Evolutionary conservation across 2,113 vertebrate genomes (phyloP), one percentile per base, ranked within the genome.

Genomic region (Triplophysa rosa): DNA sequence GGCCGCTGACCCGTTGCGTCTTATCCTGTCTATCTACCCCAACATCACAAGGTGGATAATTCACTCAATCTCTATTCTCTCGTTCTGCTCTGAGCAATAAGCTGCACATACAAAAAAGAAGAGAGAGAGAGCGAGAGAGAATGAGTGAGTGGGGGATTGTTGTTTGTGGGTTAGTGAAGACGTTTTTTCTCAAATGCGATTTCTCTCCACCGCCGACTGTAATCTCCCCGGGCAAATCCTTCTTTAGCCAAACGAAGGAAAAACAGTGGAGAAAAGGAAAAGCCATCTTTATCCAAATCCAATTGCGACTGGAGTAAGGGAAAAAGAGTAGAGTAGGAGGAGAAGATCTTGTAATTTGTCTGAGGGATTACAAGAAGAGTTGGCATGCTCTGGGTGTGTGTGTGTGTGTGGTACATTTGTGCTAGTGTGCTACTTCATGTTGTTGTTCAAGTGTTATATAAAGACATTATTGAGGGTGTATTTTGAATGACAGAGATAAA

Each of bases 261-360:
- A 90, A 92, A 92, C 89, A 87, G 88, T 91, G 88, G 89, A 91
- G 87, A 90, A 92, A 92, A 86, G 88, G 89, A 85, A 93, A 91
- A 92, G 90, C 90, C 91, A 90, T 93, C 90, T 92, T 93, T 91
- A 93, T 92, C 90, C 91, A 92, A 93, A 92, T 93, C 91, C 92
- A 93, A 93, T 91, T 93, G 91, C 87, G 86, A 89, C 89, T 89
- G 89, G 87, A 90, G 90, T 86, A 83, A 89, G 73, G 65, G 52
- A 83, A 86, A 83, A 86, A 82, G 88, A 88, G 86, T 80, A 84
- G 84, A 85, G 84, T 75, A 88, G 90, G 87, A 88, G 87, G 85
- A 87, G 87, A 84, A 89, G 88, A 92, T 71, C 78, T 85, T 89
- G 90, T 92, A 91, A 93, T 92, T 93, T 92, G 89, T 92, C 91